Evolutionary conservation across 2,888 invertebrate genomes (phyloP), one percentile per base, ranked within the genome.

Genomic region (Protonemura montana): DNA sequence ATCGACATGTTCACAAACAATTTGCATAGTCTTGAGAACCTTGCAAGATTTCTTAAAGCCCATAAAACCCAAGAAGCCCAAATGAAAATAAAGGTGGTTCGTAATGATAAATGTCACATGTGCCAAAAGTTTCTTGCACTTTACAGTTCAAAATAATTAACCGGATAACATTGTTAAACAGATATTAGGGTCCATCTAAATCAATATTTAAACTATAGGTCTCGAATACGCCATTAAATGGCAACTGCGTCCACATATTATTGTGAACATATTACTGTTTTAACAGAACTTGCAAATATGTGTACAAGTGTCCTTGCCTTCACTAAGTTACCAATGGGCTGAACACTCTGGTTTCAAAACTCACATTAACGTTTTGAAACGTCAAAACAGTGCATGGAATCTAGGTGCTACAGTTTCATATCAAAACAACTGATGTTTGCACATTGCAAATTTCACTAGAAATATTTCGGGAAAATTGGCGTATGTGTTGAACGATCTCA

Each of bases 171-270:
- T 59, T 6, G 10, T 35, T 35, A 59, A 59, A 59, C 59, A 59
- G 21, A 59, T 2, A 59, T 13, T 59, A 3, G 21, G 59, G 59
- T 59, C 59, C 21, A 59, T 2, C 59, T 59, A 59, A 21, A 59
- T 59, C 59, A 59, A 59, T 59, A 59, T 59, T 59, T 59, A 3
- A 7, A 2, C 21, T 2, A 59, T 59, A 59, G 21, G n/a, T n/a
- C 59, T 10, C 35, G 5, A 35, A 35, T 35, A 35, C 13, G 21
- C 59, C 59, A 59, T 16, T 59, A 16, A 59, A 59, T 59, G 59
- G 21, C 59, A 59, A 59, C 59, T 59, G 59, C 59, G 59, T 59
- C 59, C 59, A 59, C 59, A 59, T 59, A 59, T 59, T 59, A 59
- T 59, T 3, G 21, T 21, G 1, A 59, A 59, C 59, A 21, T 6